These are phyloP conservation scores for Volucella bombylans DNA, from an alignment of 2,888 invertebrate genomes.

Conservation along the genomic window DNA sequence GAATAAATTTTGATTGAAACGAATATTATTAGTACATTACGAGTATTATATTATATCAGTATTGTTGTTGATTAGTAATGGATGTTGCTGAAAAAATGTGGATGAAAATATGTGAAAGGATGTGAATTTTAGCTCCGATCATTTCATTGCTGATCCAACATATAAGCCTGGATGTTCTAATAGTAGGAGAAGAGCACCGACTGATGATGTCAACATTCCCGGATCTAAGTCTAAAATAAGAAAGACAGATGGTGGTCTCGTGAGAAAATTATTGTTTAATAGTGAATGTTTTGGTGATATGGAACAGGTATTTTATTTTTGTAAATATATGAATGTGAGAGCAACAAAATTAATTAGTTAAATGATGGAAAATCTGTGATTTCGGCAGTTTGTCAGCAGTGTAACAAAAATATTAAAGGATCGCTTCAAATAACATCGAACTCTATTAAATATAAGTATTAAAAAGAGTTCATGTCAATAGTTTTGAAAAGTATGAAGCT, in stretches of 20 bases:
- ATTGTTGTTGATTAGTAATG: background rate
- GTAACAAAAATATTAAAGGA: constrained; percentile 2
- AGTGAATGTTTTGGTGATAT: constrained; percentile 7
- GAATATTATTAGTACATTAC: background rate
- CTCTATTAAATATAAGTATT: constrained; percentile 1
- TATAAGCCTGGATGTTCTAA: background rate
- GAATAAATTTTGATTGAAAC: background rate
- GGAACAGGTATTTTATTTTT: constrained; percentile 8
- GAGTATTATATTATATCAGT: background rate
- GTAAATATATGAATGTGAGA: background rate
- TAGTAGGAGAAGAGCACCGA: background rate
- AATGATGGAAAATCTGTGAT: constrained; percentile 1
- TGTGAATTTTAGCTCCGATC: background rate
- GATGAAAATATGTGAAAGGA: background rate
- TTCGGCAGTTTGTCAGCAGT: constrained; percentile 8
- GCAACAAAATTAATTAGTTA: background rate
- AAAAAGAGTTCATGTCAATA: constrained; percentile 5
- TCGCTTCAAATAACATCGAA: background rate
- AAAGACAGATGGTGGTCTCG: constrained; percentile 1
- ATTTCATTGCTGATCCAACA: background rate
- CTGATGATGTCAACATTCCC: background rate
- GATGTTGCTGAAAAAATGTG: too few relatives aligned
- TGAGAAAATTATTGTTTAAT: constrained; percentile 3
- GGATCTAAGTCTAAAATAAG: background rate
- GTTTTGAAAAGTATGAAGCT: background rate